phyloP scores from a whole-genome alignment of 2,888 invertebrate genomes.

The Troglohyphantes excavatus region DNA sequence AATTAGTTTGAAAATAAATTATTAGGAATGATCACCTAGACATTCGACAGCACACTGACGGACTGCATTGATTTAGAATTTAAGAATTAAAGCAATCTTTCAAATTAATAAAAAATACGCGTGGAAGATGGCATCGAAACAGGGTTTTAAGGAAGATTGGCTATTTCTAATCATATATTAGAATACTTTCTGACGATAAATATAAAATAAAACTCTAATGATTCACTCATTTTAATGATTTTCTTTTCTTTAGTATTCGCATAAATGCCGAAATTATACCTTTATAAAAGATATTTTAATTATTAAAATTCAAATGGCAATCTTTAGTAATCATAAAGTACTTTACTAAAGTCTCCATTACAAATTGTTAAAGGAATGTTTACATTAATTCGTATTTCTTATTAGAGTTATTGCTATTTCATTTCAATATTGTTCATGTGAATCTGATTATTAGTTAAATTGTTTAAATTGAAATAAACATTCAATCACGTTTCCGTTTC shows the following conservation, averaged over 20 bases:
- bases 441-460: no score
- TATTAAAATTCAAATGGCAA: no score
- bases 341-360: no score
- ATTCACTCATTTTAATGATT: slow-evolving; percentile 1
- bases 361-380: no score
- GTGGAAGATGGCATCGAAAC: neutral
- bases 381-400: no score
- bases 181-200: neutral
- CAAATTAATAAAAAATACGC: neutral
- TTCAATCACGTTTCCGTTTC: no score
- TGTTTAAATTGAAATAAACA: no score
- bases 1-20: neutral
- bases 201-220: neutral
- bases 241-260: neutral
- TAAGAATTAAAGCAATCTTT: neutral
- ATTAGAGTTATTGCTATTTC: no score
- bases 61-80: neutral
- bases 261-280: no score
- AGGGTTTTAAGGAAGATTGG: neutral
- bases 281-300: no score
- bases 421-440: no score
- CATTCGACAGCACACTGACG: neutral
- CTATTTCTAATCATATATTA: neutral
- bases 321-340: no score
- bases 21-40: neutral